Percentiles rank a stretch among this genome's conserved stretches.
Evolutionary conservation across 2,888 invertebrate genomes (phyloP).

Genomic region (Pollenia griseotomentosa): DNA sequence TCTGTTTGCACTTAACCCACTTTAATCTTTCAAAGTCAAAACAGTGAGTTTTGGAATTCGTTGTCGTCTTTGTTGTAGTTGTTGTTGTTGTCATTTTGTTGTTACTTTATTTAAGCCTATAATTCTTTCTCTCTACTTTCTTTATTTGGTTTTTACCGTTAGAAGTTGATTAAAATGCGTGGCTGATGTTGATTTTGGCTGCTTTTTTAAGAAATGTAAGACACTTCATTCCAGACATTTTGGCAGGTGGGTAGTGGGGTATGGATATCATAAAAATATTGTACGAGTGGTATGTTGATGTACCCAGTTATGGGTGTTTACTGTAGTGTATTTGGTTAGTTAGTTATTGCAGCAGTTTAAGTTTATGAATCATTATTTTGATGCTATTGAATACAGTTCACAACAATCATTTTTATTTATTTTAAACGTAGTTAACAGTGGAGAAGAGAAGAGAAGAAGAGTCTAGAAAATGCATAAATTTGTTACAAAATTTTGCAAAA

Average conservation of each 20-base stretch:
- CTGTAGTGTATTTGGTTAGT: neutral
- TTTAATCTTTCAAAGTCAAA: slow-evolving; percentile 74
- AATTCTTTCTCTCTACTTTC: slow-evolving; percentile 37
- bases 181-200: slow-evolving; percentile 53
- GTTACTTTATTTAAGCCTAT: slow-evolving; percentile 37
- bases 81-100: slow-evolving; percentile 15
- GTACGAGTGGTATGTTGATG: slow-evolving; percentile 3
- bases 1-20: slow-evolving; percentile 78
- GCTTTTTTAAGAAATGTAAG: slow-evolving; percentile 18
- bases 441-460: no score
- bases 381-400: slow-evolving; percentile 5
- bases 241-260: neutral
- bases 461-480: no score
- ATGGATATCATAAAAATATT: neutral
- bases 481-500: no score
- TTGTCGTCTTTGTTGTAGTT: slow-evolving; percentile 18
- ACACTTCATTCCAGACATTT: neutral
- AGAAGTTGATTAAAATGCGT: slow-evolving; percentile 70
- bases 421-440: no score
- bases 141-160: slow-evolving; percentile 64
- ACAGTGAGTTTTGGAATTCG: slow-evolving; percentile 38
- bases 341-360: slow-evolving; percentile 13
- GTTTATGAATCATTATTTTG: slow-evolving; percentile 36
- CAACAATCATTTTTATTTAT: neutral
- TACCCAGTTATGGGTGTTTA: slow-evolving; percentile 17